These are phyloP conservation scores for Strongylocentrotus purpuratus DNA, from an alignment of 35 echinoderm and acorn worm genomes.

Conservation along the genomic window DNA sequence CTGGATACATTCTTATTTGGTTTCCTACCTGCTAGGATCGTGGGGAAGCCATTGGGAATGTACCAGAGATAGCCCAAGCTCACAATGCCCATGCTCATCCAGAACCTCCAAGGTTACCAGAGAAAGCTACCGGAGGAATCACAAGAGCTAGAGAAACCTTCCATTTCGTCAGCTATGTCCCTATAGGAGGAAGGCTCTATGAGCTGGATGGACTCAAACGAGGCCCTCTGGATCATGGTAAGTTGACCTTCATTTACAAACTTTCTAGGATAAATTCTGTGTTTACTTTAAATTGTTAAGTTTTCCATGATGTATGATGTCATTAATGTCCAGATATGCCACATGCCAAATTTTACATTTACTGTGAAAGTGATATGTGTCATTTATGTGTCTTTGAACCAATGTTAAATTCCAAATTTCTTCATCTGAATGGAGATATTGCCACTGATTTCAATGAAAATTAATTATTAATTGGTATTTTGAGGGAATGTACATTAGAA, in stretches of 20 bases:
- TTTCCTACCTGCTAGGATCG: conserved; percentile 65
- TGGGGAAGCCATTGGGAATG: conserved; percentile 94
- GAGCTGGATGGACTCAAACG: conserved; percentile 98
- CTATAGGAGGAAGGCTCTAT: conserved; percentile 76
- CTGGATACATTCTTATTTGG: not conserved
- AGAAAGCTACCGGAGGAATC: conserved; percentile 87
- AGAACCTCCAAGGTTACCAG: conserved; percentile 77
- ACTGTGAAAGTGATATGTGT: no score
- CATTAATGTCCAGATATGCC: no score
- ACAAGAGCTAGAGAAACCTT: conserved; percentile 87
- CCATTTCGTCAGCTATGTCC: conserved; percentile 99
- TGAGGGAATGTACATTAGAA: no score
- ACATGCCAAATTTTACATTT: no score
- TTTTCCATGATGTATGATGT: no score
- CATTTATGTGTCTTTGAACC: no score
- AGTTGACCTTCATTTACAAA: not conserved
- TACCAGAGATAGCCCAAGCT: conserved; percentile 85
- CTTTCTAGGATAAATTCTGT: no score
- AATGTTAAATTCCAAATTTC: no score
- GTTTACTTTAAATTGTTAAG: no score
- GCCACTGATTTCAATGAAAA: no score
- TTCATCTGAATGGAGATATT: no score
- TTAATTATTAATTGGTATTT: no score
- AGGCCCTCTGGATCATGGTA: conserved; percentile 97
- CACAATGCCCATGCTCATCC: conserved; percentile 99